These are phyloP conservation scores for Ditula angustiorana DNA, from an alignment of 2,888 invertebrate species.

Conservation along the genomic window DNA sequence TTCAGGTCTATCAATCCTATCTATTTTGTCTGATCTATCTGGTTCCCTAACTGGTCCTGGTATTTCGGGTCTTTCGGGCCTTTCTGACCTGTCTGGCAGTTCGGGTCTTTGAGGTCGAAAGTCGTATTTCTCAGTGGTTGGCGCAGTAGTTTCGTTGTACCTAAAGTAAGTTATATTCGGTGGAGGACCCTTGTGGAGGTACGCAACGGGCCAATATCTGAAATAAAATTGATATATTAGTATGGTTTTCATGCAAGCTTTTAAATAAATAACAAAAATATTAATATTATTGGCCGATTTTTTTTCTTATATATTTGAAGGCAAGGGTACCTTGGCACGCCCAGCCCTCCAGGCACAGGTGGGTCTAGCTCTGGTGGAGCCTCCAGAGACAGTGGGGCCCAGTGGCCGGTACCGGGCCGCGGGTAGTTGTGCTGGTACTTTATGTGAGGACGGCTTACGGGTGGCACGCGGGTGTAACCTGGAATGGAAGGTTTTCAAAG, in stretches of 20 bases:
- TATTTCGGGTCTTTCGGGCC: constrained; percentile 39
- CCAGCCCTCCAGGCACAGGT: constrained; percentile 77
- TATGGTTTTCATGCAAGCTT: no score
- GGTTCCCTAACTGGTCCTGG: constrained; percentile 40
- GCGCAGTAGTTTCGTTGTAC: constrained; percentile 66
- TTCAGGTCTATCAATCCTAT: constrained; percentile 19
- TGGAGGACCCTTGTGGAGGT: constrained; percentile 92
- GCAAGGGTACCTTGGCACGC: constrained; percentile 44
- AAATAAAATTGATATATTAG: no score
- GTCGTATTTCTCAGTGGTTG: constrained; percentile 44
- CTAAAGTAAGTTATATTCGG: constrained; percentile 88
- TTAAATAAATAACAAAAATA: no score
- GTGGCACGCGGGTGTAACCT: constrained; percentile 76
- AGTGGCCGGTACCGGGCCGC: constrained; percentile 66
- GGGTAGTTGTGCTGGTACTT: constrained; percentile 70
- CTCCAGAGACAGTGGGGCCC: constrained; percentile 63
- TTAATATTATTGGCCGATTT: no score
- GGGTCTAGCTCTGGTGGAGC: constrained; percentile 64
- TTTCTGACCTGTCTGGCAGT: constrained; percentile 32
- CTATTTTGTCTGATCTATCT: constrained; percentile 27
- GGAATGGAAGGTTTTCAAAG: constrained; percentile 41
- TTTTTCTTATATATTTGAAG: no score
- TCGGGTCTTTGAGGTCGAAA: constrained; percentile 29
- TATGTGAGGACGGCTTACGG: constrained; percentile 67
- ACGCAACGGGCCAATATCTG: constrained; percentile 92